Evolutionary conservation across 1,140 invertebrate genomes (phyloP), one percentile per base, ranked within the genome.

Genomic region (Idris sp.): DNA sequence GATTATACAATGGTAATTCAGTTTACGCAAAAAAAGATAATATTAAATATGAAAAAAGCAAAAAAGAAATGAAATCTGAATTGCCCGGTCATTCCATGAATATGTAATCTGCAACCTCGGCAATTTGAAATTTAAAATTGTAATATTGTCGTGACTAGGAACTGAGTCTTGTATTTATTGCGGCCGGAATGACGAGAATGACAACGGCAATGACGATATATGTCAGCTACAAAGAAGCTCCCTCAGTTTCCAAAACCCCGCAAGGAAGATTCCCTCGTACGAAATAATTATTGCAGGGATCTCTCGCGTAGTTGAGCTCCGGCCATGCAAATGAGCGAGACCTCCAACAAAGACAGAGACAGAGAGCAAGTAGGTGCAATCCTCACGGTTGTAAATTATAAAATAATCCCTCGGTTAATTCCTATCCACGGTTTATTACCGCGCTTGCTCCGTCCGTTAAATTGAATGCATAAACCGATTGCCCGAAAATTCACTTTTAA

Each of bases 361-460:
- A 16, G 31, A 46, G 43, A 49, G 64, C 74, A 54, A 73, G 73
- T 73, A 78, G 76, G 73, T 71, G 77, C 77, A 78, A 79, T 79
- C 78, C 78, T 75, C 68, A 64, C 48, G 75, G 81, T 77, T 84
- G 81, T 83, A 86, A 86, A 86, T 86, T 84, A 83, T 83, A 80
- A 84, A 84, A 85, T 85, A 84, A 85, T 85, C 84, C 82, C 72
- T 68, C 77, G 80, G 80, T 85, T 86, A 84, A 84, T 84, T 84
- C 79, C 82, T 79, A 78, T 75, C 76, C 79, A 77, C 80, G 79
- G 78, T 84, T 84, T 83, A 82, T 82, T 83, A 78, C 82, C 76
- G 69, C 61, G 62, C 65, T 72, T 80, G 78, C 84, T 82, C 81
- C 83, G 78, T 72, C 76, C 77, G 78, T 83, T 82, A 83, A 85